Conservation (phyloP, 2,113 vertebrate species). For the Tricholaema leucomelas region DNA sequence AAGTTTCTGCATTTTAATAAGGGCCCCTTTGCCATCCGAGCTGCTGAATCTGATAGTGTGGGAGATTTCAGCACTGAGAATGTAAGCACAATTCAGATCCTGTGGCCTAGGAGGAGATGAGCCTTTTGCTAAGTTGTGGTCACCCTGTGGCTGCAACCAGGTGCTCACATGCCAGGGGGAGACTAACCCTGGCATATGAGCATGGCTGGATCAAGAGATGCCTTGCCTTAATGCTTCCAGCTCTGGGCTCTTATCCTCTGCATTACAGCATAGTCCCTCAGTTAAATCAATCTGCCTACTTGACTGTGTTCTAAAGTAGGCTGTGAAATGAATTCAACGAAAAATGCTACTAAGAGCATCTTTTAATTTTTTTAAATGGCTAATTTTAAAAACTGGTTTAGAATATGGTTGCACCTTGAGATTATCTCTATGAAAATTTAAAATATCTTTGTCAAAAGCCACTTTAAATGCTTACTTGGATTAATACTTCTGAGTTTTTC, state of each 20-base stretch:
- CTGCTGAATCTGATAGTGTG: background rate
- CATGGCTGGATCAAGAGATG: background rate
- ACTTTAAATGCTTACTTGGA: slow-evolving; percentile 18
- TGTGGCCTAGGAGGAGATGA: background rate
- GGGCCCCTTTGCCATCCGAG: background rate
- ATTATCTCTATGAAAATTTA: background rate
- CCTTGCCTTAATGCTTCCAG: background rate
- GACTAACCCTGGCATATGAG: background rate
- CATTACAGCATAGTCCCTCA: background rate
- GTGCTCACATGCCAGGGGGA: rapidly evolving
- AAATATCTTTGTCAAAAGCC: slow-evolving; percentile 7
- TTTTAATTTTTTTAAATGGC: background rate
- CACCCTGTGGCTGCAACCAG: rapidly evolving
- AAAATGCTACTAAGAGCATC: rapidly evolving
- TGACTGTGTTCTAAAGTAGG: rapidly evolving
- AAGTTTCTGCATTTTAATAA: background rate
- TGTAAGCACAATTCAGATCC: background rate
- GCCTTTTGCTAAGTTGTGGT: background rate
- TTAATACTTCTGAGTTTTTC: slow-evolving; percentile 20
- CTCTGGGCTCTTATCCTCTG: background rate
- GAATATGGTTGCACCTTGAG: background rate
- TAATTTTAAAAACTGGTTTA: background rate
- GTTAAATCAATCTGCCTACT: background rate
- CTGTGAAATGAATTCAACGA: background rate
- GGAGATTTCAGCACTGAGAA: background rate